Evolutionary conservation across 2,797 vertebrate genomes (phyloP).

Genomic region (Acanthurus tractus): DNA sequence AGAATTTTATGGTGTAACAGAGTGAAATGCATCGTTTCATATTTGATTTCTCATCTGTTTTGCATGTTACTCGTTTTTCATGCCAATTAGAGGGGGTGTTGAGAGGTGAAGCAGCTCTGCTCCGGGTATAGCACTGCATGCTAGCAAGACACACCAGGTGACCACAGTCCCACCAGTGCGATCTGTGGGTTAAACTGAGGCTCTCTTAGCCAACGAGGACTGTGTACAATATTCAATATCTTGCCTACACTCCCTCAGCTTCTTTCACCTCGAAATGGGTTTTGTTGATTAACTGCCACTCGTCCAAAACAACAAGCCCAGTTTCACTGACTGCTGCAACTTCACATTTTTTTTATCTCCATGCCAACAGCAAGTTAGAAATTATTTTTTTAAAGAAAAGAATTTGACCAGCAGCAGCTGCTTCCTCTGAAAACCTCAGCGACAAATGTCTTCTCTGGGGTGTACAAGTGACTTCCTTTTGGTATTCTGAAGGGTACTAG

Average conservation of each 20-base stretch:
- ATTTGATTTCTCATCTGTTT: slow-evolving; percentile 32
- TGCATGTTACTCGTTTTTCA: slow-evolving; percentile 46
- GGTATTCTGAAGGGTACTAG: slow-evolving; percentile 84
- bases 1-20: slow-evolving; percentile 57
- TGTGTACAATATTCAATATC: slow-evolving; percentile 33
- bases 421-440: slow-evolving; percentile 60
- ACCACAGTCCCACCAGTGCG: slow-evolving; percentile 7
- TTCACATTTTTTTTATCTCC: slow-evolving; percentile 24
- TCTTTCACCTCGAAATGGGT: slow-evolving; percentile 33
- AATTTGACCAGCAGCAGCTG: slow-evolving; percentile 42
- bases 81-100: slow-evolving; percentile 63
- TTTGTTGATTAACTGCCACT: slow-evolving; percentile 46
- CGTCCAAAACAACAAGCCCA: slow-evolving; percentile 32
- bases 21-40: slow-evolving; percentile 48
- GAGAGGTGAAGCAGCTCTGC: slow-evolving; percentile 49
- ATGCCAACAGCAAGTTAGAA: slow-evolving; percentile 24
- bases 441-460: slow-evolving; percentile 73
- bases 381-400: neutral
- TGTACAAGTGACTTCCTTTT: slow-evolving; percentile 81
- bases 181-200: slow-evolving; percentile 14
- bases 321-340: slow-evolving; percentile 15
- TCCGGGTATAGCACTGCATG: slow-evolving; percentile 37
- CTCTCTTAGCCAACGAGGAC: slow-evolving; percentile 31
- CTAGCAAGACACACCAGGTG: slow-evolving; percentile 19
- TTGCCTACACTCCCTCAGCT: slow-evolving; percentile 51